Evolutionary conservation across 1,140 invertebrate species (phyloP), one percentile per base, ranked within the genome.

Genomic region (Diorhabda sublineata): DNA sequence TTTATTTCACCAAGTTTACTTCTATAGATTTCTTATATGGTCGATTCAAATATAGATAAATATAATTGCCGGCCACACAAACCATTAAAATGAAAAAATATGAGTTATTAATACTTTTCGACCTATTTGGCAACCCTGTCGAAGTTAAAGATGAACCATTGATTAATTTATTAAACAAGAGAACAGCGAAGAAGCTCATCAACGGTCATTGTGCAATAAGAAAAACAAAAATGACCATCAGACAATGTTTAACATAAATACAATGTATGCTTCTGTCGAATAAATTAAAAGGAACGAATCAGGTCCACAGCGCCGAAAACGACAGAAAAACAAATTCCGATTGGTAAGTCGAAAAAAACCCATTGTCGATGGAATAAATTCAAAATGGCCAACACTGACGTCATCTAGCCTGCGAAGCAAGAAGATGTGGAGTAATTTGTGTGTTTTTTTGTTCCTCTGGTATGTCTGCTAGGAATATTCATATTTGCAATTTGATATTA

Each of bases 331-430:
- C 75, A 67, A 74, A 76, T 76, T 76, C 75, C 71, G 61, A 69
- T 56, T 68, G 69, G 70, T 73, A 69, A 72, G 26, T 61, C 52
- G 66, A 76, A 76, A 76, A 52, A 76, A 75, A 69, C 67, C 75
- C 73, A 77, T 77, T 77, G 75, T 77, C 73, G 75, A 61, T 70
- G 68, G 73, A 65, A 75, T 73, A 68, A 76, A 77, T 77, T 75
- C 76, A 77, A 77, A 76, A 77, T 77, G 76, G 76, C 75, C 70
- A 70, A 57, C 69, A 63, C 62, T 61, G 67, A 73, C 69, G 63
- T 72, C 65, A 61, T 72, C 66, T 66, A 70, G 71, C 72, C 68
- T 70, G 69, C 70, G 72, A 72, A 52, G 47, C 26, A 74, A 70
- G 69, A 67, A 73, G 73, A 73, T 73, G 69, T 73, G 72, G 72